Conservation (phyloP, 2,113 vertebrate genomes). For the Patagioenas fasciata region DNA sequence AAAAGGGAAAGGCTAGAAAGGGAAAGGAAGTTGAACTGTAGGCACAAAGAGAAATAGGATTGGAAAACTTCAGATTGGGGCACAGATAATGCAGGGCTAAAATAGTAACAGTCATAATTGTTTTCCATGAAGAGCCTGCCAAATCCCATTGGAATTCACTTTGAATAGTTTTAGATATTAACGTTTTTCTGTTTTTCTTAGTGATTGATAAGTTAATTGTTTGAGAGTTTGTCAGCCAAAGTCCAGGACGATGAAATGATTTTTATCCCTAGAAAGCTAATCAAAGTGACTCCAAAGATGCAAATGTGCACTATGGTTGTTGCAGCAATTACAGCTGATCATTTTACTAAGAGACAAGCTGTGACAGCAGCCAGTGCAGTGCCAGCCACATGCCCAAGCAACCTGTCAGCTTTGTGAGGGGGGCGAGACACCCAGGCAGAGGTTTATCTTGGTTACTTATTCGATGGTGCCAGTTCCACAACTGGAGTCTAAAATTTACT, state of each 20-base stretch:
- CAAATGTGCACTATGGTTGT: rapidly evolving
- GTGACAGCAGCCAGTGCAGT: background rate
- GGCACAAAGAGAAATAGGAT: background rate
- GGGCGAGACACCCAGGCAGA: background rate
- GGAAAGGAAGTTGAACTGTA: background rate
- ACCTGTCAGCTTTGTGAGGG: background rate
- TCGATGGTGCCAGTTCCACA: background rate
- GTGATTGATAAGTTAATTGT: slow-evolving; percentile 14
- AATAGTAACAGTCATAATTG: background rate
- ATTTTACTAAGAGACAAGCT: background rate
- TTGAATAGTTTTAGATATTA: background rate
- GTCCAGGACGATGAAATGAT: background rate
- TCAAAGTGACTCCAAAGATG: background rate
- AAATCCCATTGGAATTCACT: background rate
- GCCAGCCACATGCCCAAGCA: background rate
- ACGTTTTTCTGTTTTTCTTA: background rate
- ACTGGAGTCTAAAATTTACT: background rate
- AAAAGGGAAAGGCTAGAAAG: background rate
- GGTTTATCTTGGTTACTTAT: background rate
- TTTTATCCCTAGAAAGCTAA: background rate
- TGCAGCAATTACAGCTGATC: background rate
- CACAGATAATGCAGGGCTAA: background rate
- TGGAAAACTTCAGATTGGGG: background rate
- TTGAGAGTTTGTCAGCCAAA: background rate
- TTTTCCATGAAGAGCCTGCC: background rate